Percentiles rank a stretch among this genome's conserved stretches.
Conservation (phyloP, 2,888 invertebrate genomes). For the Himalopsyche japonica region DNA sequence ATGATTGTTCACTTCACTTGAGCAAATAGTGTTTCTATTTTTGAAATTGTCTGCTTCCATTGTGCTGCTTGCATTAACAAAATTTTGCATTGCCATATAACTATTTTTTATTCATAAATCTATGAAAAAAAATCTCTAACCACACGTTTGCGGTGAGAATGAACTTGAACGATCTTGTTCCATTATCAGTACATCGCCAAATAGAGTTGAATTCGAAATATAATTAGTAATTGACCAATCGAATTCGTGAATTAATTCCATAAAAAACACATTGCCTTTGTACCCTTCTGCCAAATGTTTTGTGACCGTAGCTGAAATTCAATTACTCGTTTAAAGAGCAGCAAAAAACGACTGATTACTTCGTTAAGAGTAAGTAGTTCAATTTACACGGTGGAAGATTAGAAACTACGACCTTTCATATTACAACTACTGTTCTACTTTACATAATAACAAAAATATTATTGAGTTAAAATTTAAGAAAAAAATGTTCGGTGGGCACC, state of each 20-base stretch:
- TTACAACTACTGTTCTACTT: neutral
- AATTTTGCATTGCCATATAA: no score
- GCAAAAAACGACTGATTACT: neutral
- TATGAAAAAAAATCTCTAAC: no score
- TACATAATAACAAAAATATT: neutral
- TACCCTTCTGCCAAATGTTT: neutral
- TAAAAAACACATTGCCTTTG: neutral
- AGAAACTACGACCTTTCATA: slow-evolving; percentile 18
- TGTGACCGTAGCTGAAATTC: neutral
- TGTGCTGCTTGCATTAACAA: no score
- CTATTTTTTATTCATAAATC: no score
- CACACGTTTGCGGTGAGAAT: no score
- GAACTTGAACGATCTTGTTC: no score
- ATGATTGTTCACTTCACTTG: no score
- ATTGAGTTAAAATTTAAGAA: neutral
- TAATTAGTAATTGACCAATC: no score
- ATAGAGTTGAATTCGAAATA: neutral
- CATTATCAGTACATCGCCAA: neutral
- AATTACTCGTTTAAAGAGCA: neutral
- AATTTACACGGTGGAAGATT: neutral
- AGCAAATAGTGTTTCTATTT: no score
- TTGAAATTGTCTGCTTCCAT: no score
- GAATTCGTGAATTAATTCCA: neutral
- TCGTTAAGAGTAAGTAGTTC: neutral
- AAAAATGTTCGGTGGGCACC: neutral